Evolutionary conservation across 2,797 vertebrate species (phyloP).

Genomic region (Sciurus carolinensis): DNA sequence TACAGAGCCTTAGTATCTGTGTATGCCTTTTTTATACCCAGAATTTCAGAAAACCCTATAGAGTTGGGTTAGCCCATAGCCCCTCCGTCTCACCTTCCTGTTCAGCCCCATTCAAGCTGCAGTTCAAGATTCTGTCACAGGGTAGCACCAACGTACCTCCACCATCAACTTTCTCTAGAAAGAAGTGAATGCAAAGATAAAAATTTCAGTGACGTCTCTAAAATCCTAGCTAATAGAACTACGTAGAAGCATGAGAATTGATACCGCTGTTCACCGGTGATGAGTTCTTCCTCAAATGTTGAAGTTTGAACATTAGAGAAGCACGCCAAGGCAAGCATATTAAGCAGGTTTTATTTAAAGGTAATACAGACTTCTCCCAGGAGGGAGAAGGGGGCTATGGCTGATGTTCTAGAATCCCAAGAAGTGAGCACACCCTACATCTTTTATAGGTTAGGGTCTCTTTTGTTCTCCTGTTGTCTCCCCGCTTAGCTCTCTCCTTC

Average conservation of each 20-base stretch:
- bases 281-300: no score
- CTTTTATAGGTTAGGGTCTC: no score
- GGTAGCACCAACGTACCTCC: neutral
- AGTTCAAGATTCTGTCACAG: neutral
- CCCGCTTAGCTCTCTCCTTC: no score
- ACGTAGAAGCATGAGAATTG: neutral
- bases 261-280: no score
- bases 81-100: neutral
- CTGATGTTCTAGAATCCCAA: no score
- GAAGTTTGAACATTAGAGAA: no score
- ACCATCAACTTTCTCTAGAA: neutral
- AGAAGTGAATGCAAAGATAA: neutral
- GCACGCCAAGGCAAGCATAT: no score
- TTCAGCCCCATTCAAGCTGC: neutral
- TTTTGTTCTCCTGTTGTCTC: no score
- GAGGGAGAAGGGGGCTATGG: no score
- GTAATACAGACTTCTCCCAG: no score
- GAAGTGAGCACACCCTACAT: no score
- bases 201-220: neutral
- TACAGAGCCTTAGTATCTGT: neutral
- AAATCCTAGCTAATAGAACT: neutral
- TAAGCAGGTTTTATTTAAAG: no score
- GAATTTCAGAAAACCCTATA: neutral
- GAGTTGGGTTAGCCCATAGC: neutral
- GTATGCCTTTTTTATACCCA: neutral